Evolutionary conservation across 37 sponge, comb jelly and placozoan species (phyloP).

Genomic region (Amphimedon queenslandica): DNA sequence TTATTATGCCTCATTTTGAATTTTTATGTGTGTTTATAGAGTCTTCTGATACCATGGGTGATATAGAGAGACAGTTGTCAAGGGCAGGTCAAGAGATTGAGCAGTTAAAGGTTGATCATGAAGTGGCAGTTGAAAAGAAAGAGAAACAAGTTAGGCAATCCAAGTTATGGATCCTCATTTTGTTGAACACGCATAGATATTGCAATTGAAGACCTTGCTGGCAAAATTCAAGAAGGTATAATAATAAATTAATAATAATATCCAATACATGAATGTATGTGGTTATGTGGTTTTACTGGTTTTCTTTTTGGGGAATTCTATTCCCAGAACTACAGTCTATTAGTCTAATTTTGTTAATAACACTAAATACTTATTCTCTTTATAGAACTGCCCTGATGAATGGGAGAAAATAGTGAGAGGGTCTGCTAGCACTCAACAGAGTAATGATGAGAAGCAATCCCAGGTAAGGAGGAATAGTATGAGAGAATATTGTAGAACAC

Average conservation of each 20-base stretch:
- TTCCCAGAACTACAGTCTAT: not conserved
- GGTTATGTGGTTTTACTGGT: not conserved
- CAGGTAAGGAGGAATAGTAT: too few relatives aligned
- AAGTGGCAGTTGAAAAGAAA: slow-evolving; percentile 45
- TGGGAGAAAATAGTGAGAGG: slow-evolving; percentile 54
- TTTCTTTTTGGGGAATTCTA: not conserved
- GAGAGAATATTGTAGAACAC: too few relatives aligned
- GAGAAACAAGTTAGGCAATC: slow-evolving; percentile 31
- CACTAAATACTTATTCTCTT: not conserved
- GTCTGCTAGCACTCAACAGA: too few relatives aligned
- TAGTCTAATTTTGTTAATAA: not conserved
- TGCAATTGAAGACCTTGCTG: slow-evolving; percentile 57
- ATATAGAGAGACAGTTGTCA: too few relatives aligned
- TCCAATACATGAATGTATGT: not conserved
- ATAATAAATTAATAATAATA: not conserved
- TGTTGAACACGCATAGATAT: slow-evolving; percentile 12
- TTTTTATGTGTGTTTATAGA: too few relatives aligned
- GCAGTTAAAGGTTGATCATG: slow-evolving; percentile 46
- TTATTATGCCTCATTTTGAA: too few relatives aligned
- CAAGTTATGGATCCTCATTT: not conserved
- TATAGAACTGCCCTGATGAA: slow-evolving; percentile 55
- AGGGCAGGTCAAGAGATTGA: slow-evolving; percentile 26
- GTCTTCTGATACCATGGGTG: too few relatives aligned
- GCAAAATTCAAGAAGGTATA: slow-evolving; percentile 59
- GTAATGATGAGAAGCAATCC: too few relatives aligned